phyloP scores from a whole-genome alignment of 2,113 vertebrate species.

The Ophiodon elongatus region DNA sequence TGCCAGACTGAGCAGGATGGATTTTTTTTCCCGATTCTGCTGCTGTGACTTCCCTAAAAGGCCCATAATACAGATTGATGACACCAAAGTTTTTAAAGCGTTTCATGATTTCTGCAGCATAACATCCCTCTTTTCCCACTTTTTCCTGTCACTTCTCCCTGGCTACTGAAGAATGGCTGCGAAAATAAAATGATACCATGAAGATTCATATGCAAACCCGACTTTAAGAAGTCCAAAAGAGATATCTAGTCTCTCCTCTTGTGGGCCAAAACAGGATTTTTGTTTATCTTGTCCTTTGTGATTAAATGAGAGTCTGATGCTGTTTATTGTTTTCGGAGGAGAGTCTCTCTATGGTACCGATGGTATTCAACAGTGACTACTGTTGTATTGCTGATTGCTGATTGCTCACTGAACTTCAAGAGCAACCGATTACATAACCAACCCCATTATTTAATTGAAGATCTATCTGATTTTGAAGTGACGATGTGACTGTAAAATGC shows the following conservation, averaged over 20 bases:
- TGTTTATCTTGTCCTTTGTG: background rate
- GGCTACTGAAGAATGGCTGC: constrained; percentile 48
- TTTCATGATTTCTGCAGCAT: constrained; percentile 47
- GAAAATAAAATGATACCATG: constrained; percentile 40
- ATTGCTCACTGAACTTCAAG: background rate
- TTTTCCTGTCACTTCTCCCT: constrained; percentile 48
- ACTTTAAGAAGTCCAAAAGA: constrained; percentile 22
- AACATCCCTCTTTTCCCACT: constrained; percentile 33
- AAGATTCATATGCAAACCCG: constrained; percentile 40
- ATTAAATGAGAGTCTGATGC: constrained; percentile 10
- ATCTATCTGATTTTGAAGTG: background rate
- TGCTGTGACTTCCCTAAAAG: constrained; percentile 47
- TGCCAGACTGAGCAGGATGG: constrained; percentile 41
- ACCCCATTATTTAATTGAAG: background rate
- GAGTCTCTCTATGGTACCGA: constrained; percentile 26
- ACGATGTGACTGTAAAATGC: background rate
- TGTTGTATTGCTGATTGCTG: background rate
- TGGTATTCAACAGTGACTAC: constrained; percentile 20
- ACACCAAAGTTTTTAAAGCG: constrained; percentile 57
- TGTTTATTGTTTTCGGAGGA: constrained; percentile 18
- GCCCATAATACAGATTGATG: constrained; percentile 63
- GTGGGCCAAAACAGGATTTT: background rate
- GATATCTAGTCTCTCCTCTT: constrained; percentile 2
- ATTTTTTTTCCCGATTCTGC: constrained; percentile 3
- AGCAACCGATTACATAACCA: background rate